Conservation (phyloP, 2,797 vertebrate species). For the Enteromius unitaeniatus region DNA sequence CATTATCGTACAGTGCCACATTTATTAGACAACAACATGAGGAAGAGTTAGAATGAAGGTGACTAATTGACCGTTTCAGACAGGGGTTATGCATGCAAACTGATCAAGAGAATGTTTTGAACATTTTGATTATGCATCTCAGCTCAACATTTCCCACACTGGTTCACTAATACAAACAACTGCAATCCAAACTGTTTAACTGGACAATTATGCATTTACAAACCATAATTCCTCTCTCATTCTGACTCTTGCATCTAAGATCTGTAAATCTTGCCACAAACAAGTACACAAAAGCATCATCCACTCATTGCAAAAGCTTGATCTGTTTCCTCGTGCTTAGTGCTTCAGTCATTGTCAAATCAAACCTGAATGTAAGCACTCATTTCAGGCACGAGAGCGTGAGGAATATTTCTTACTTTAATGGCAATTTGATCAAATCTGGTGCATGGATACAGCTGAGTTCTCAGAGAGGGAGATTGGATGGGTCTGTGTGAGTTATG, state of each 20-base stretch:
- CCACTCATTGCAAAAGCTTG: background rate
- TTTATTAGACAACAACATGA: background rate
- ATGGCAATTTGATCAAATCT: conserved; percentile 46
- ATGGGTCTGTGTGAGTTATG: conserved; percentile 59
- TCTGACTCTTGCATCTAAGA: background rate
- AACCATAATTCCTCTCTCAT: background rate
- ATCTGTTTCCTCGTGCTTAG: conserved; percentile 17
- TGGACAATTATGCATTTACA: background rate
- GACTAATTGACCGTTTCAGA: background rate
- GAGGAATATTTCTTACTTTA: conserved; percentile 27
- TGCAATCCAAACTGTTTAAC: background rate
- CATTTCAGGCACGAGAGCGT: conserved; percentile 32
- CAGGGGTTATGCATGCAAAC: background rate
- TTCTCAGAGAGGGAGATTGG: conserved; percentile 61
- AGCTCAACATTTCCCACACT: background rate
- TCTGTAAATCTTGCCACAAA: background rate
- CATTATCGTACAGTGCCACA: background rate
- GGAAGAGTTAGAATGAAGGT: background rate
- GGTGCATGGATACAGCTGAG: conserved; percentile 53
- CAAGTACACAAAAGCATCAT: background rate
- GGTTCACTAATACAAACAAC: background rate
- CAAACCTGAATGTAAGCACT: conserved; percentile 28
- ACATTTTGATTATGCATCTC: background rate
- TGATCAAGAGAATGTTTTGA: background rate
- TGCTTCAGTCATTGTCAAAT: conserved; percentile 35